A percentile compares a stretch with the other conserved stretches of the same genome.
Evolutionary conservation across 2,113 vertebrate species (phyloP).

Genomic region (Mus musculus): DNA sequence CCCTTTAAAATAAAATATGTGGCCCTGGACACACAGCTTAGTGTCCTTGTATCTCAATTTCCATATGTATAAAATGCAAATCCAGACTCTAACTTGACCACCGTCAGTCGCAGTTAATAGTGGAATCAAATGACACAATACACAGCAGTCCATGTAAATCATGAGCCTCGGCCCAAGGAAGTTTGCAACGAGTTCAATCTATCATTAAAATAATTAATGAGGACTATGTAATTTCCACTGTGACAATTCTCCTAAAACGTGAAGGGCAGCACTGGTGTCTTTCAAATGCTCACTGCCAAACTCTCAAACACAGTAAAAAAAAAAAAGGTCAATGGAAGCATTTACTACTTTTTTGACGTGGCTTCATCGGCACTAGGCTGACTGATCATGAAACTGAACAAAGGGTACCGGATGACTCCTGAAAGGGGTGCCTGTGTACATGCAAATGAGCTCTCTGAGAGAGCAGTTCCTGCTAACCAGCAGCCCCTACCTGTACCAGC

Average conservation of each 20-base stretch:
- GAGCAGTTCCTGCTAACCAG: background rate
- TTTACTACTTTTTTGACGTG: conserved; percentile 35
- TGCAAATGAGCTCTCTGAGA: conserved; percentile 66
- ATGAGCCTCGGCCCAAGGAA: conserved; percentile 2
- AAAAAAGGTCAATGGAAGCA: background rate
- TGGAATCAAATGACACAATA: conserved; percentile 22
- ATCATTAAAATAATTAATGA: conserved; percentile 31
- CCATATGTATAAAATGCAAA: conserved; percentile 36
- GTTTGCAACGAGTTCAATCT: background rate
- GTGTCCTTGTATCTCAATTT: background rate
- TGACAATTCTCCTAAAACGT: conserved; percentile 2
- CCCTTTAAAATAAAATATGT: conserved; percentile 34
- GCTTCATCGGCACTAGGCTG: conserved; percentile 33
- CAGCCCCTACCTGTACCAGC: conserved; percentile 93
- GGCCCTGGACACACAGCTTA: background rate
- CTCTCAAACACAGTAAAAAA: background rate
- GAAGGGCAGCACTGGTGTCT: background rate
- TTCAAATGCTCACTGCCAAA: conserved; percentile 43
- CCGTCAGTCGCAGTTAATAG: background rate
- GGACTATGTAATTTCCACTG: conserved; percentile 1
- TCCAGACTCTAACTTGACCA: conserved; percentile 49
- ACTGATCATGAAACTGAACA: conserved; percentile 44
- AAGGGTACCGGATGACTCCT: background rate
- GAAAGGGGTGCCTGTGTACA: conserved; percentile 32
- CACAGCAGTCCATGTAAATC: background rate